phyloP scores from a whole-genome alignment of 2,888 invertebrate genomes.

The Diadromus collaris region DNA sequence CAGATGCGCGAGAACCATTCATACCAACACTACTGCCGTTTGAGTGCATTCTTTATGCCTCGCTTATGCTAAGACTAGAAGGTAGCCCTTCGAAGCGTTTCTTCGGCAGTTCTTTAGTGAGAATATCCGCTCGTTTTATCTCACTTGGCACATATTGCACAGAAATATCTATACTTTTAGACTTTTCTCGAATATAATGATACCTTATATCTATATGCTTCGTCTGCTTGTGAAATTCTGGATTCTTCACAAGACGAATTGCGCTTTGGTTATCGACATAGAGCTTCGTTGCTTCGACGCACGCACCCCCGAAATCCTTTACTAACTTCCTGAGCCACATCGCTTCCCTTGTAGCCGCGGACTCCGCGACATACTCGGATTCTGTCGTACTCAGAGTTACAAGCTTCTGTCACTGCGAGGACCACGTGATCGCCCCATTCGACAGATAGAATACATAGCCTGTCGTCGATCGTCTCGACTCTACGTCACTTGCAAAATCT shows the following conservation, averaged over 20 bases:
- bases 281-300: background rate
- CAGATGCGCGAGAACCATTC: background rate
- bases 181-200: conserved; percentile 27
- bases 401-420: conserved; percentile 58
- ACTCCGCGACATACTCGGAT: conserved; percentile 27
- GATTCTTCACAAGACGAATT: conserved; percentile 14
- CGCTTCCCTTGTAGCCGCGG: conserved; percentile 9
- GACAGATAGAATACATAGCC: conserved; percentile 60
- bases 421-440: conserved; percentile 60
- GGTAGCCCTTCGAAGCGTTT: background rate
- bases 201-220: conserved; percentile 25
- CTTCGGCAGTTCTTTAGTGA: conserved; percentile 18
- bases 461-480: conserved; percentile 60
- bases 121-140: background rate
- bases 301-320: background rate
- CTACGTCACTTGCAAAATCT: conserved; percentile 58
- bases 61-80: conserved; percentile 11
- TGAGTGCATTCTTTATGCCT: conserved; percentile 7
- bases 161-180: too few species aligned
- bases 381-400: conserved; percentile 48
- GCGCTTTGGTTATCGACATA: background rate
- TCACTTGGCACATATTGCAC: conserved; percentile 16
- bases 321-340: conserved; percentile 24
- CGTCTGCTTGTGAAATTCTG: conserved; percentile 28
- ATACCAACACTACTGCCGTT: conserved; percentile 22